phyloP scores from a whole-genome alignment of 1,140 invertebrate genomes.

The Drosophila pruinosa region DNA sequence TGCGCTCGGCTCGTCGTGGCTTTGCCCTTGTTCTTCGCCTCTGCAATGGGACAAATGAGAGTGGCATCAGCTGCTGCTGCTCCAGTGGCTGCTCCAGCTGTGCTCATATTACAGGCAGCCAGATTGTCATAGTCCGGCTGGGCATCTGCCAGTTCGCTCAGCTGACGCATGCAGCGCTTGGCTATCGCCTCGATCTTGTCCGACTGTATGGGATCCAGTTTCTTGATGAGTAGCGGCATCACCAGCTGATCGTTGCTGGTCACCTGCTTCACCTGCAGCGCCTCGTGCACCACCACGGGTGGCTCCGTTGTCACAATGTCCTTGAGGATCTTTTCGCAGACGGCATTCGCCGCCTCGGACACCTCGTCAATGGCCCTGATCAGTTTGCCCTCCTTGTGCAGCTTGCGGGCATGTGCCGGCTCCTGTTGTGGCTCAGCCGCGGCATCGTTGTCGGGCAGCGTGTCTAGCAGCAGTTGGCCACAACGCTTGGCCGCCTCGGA shows the following conservation, averaged over 20 bases:
- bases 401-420: constrained; percentile 39
- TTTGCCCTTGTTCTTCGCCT: neutral
- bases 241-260: constrained; percentile 47
- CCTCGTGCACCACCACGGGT: constrained; percentile 74
- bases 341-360: constrained; percentile 76
- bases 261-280: constrained; percentile 63
- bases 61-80: constrained; percentile 53
- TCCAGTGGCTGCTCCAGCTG: constrained; percentile 23
- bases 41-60: constrained; percentile 80
- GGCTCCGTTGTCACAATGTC: constrained; percentile 79
- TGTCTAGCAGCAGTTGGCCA: constrained; percentile 83
- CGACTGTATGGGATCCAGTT: constrained; percentile 80
- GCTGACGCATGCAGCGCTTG: constrained; percentile 77
- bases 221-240: constrained; percentile 73
- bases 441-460: constrained; percentile 61
- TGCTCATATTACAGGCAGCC: constrained; percentile 66
- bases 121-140: constrained; percentile 76
- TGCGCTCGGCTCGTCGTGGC: constrained; percentile 15
- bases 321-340: constrained; percentile 79
- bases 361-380: constrained; percentile 79
- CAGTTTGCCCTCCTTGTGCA: constrained; percentile 72
- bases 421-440: constrained; percentile 23
- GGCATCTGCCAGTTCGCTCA: constrained; percentile 64
- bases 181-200: constrained; percentile 77
- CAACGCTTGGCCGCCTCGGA: constrained; percentile 83